Base-by-base conservation (phyloP, 2,888 invertebrate species). In the Therioaphis trifolii region DNA sequence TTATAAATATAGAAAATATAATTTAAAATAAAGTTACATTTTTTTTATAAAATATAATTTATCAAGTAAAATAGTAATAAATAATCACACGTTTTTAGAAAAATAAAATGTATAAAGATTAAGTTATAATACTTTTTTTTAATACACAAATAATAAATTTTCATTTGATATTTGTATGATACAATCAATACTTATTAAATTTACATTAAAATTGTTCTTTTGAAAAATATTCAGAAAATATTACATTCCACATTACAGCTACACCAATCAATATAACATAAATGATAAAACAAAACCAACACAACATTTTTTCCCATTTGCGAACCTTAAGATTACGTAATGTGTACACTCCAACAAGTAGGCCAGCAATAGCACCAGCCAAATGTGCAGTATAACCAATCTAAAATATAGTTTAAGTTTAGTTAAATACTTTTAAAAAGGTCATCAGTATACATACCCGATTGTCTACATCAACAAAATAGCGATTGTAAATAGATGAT, bases 301-400 rank as follows among this genome's bases (percentile, higher is more conserved):
- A 95, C 0, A 96, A 88, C 0, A 92, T 91, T 86, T 92, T 93
- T 89, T 96, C 96, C 94, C 95, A 96, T 84, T 92, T 92, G 77
- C 92, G 91, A 85, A 93, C 93, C 88, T 94, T 93, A 11, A 96
- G 90, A 89, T 96, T 96, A 29, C 95, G 91, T n/a, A 96, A 90
- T 0, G 95, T 92, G 14, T 95, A 94, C 85, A 96, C 93, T 24
- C 96, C 96, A 52, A 96, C 93, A 24, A 96, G 90, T 85, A 92
- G 89, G 87, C 98, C 98, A 79, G 96, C 96, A 1, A 97, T 86
- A 63, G 96, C 96, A 1, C 99, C 98, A 0, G 95, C 96, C 69
- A 98, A 90, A 90, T 99, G 99, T 11, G 98, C 98, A 0, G 96
- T 94, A 88, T 98, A 98, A 15, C 98, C 97, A 79, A 97, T 94